Percentiles rank a stretch among this genome's conserved stretches.
phyloP scores from a whole-genome alignment of 2,888 invertebrate genomes.

The Nineta flava region DNA sequence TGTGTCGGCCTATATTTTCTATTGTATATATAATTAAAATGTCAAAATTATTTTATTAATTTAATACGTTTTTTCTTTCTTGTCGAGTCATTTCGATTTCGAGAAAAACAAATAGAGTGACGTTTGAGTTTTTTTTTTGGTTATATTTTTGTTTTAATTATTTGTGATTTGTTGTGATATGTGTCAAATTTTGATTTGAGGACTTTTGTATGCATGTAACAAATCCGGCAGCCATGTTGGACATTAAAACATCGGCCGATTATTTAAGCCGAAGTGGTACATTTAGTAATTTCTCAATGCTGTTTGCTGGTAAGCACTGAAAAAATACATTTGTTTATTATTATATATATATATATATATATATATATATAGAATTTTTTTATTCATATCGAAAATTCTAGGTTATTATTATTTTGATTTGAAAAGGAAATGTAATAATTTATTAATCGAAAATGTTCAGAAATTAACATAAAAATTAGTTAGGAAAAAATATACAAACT shows the following conservation, averaged over 20 bases:
- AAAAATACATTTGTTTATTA: constrained; percentile 18
- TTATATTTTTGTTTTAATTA: not conserved
- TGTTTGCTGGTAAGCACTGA: constrained; percentile 64
- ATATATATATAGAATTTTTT: no score
- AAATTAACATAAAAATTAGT: no score
- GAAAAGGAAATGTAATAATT: no score
- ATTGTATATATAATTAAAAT: not conserved
- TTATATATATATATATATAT: no score
- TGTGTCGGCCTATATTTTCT: not conserved
- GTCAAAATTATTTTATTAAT: not conserved
- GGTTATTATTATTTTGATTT: no score
- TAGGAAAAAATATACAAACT: no score
- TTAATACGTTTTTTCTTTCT: not conserved
- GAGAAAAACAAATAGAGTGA: no score
- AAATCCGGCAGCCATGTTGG: constrained; percentile 47
- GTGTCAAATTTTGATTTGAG: not conserved
- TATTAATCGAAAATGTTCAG: no score
- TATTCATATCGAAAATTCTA: not conserved
- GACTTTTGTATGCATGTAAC: constrained; percentile 9
- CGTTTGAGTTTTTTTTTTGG: not conserved
- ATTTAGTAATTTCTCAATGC: constrained; percentile 89
- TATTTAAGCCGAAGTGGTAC: constrained; percentile 81
- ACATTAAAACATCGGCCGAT: constrained; percentile 83
- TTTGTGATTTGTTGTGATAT: not conserved
- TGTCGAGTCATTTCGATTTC: not conserved